Conservation (phyloP, 1,140 invertebrate genomes). For the Drosophila sechellia region DNA sequence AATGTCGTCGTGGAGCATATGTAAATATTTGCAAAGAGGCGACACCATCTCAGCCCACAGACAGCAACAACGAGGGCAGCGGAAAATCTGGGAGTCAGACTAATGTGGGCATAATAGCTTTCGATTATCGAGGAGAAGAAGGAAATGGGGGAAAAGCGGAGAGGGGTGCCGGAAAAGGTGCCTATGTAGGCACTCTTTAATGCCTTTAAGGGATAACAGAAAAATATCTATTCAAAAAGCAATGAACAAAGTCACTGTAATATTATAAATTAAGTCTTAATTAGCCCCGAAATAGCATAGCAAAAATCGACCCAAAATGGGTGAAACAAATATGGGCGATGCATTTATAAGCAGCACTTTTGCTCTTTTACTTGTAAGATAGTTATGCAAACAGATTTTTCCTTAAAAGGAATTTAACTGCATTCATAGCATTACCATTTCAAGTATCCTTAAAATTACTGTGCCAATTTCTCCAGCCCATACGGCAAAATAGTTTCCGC, state of each 20-base stretch:
- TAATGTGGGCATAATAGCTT: constrained; percentile 79
- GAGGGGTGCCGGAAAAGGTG: background rate
- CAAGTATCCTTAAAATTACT: constrained; percentile 9
- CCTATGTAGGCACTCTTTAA: constrained; percentile 7
- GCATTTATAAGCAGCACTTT: background rate
- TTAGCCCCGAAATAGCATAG: too few species aligned
- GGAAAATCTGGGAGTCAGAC: constrained; percentile 60
- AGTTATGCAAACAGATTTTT: background rate
- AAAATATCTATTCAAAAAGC: background rate
- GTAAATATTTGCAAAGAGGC: constrained; percentile 75
- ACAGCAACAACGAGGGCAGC: constrained; percentile 19
- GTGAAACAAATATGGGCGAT: too few species aligned
- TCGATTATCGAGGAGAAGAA: constrained; percentile 66
- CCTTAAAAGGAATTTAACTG: constrained; percentile 12
- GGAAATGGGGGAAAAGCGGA: background rate
- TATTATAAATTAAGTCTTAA: background rate
- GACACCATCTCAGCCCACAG: constrained; percentile 45
- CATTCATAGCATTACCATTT: constrained; percentile 8
- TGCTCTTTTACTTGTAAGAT: background rate
- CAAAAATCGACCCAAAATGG: too few species aligned
- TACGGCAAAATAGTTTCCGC: constrained; percentile 43
- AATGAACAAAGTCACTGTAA: background rate
- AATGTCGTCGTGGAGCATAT: constrained; percentile 64
- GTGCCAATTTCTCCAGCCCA: constrained; percentile 49
- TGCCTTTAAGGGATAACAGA: constrained; percentile 8